These are phyloP conservation scores for Pogona vitticeps DNA, from an alignment of 2,113 vertebrate genomes.

Conservation along the genomic window DNA sequence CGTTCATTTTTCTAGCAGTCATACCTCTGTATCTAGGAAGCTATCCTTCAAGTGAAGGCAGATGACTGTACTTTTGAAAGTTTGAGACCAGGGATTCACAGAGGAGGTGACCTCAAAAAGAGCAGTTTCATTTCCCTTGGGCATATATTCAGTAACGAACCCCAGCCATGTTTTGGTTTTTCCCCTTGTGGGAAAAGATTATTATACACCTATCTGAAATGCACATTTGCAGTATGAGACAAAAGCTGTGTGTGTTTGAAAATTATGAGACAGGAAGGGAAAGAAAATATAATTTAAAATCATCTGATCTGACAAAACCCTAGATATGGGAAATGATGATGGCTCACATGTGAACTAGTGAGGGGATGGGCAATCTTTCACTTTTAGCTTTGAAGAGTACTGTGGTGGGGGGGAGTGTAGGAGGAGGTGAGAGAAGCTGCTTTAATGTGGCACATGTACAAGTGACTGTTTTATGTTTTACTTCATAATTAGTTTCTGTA, in stretches of 20 bases:
- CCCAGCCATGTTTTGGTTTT: background rate
- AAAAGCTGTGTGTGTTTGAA: background rate
- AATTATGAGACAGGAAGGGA: background rate
- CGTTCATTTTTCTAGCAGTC: background rate
- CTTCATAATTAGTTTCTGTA: conserved; percentile 8
- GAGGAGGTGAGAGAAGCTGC: background rate
- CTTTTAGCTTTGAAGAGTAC: background rate
- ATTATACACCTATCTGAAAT: background rate
- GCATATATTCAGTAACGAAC: background rate
- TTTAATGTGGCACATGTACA: background rate
- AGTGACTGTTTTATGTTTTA: background rate
- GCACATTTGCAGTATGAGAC: background rate
- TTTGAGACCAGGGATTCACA: background rate
- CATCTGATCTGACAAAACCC: background rate
- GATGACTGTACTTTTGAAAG: background rate
- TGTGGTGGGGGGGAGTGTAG: background rate
- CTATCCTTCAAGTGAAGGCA: background rate
- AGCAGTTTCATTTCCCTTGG: background rate
- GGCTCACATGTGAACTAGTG: background rate
- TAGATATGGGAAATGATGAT: background rate
- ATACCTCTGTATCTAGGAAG: background rate
- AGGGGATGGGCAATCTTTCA: background rate
- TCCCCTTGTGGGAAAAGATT: background rate
- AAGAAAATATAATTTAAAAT: background rate
- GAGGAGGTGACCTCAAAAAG: background rate